These are phyloP conservation scores for Fragum whitleyi DNA, from an alignment of 2,888 invertebrate genomes.

Conservation along the genomic window DNA sequence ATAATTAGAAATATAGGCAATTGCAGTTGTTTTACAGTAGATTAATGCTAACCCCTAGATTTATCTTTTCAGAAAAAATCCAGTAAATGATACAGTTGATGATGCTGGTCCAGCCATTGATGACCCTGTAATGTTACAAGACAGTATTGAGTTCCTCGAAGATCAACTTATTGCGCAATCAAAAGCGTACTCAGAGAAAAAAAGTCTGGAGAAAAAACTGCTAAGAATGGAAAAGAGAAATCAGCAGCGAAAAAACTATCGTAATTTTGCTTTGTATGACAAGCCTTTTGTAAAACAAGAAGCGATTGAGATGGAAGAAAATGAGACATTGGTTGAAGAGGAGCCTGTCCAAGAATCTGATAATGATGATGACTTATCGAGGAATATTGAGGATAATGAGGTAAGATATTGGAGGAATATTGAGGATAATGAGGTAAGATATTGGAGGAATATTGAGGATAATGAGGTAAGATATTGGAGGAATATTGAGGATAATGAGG, in stretches of 20 bases:
- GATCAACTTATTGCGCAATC: slow-evolving; percentile 48
- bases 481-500: no score
- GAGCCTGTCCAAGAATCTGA: background rate
- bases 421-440: no score
- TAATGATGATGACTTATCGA: background rate
- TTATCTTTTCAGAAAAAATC: background rate
- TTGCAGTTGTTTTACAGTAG: no score
- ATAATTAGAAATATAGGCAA: no score
- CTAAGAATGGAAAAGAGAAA: background rate
- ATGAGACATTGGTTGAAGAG: background rate
- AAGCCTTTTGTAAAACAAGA: background rate
- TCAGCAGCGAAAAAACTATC: background rate
- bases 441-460: no score
- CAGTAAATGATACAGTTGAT: background rate
- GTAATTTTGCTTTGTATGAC: background rate
- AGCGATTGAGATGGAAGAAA: background rate
- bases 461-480: no score
- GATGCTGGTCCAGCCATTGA: background rate
- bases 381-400: background rate
- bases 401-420: background rate
- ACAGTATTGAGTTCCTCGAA: slow-evolving; percentile 58
- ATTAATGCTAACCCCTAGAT: no score
- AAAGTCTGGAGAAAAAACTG: background rate
- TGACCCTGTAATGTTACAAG: slow-evolving; percentile 26
- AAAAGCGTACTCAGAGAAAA: slow-evolving; percentile 9